Evolutionary conservation across 2,797 vertebrate species (phyloP).

Genomic region (Enteromius fasciolatus): DNA sequence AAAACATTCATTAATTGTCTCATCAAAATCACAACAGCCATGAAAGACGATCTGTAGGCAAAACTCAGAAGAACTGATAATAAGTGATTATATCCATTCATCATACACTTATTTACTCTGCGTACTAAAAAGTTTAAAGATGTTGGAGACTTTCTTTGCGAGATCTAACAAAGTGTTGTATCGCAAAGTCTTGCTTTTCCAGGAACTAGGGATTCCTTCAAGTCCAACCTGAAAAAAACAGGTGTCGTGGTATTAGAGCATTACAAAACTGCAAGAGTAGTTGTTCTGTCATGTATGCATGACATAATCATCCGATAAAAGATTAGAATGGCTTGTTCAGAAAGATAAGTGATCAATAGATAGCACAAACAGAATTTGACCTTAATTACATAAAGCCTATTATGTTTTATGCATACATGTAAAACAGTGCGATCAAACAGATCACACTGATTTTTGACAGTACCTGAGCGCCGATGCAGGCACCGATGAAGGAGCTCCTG

Average conservation of each 20-base stretch:
- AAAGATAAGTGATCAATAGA: background rate
- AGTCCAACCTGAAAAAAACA: slow-evolving; percentile 66
- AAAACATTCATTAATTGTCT: slow-evolving; percentile 73
- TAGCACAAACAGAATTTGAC: background rate
- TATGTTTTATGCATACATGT: background rate
- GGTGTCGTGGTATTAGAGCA: slow-evolving; percentile 5
- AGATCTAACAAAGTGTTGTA: slow-evolving; percentile 66
- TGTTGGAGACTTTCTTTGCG: slow-evolving; percentile 66
- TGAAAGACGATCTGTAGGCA: slow-evolving; percentile 38
- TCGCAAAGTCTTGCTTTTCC: slow-evolving; percentile 71
- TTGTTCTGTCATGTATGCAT: background rate
- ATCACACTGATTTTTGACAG: background rate
- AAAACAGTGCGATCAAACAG: background rate
- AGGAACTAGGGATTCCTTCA: slow-evolving; percentile 72
- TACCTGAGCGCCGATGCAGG: slow-evolving; percentile 80
- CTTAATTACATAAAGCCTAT: background rate
- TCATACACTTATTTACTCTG: background rate
- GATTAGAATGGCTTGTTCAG: background rate
- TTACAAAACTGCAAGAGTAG: background rate
- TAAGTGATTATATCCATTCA: background rate
- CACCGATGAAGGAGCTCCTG: slow-evolving; percentile 79
- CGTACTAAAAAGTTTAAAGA: slow-evolving; percentile 42
- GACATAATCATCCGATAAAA: background rate
- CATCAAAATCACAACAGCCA: slow-evolving; percentile 62
- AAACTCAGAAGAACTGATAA: background rate